Evolutionary conservation across 2,888 invertebrate genomes (phyloP).

Genomic region (Panorpa germanica): DNA sequence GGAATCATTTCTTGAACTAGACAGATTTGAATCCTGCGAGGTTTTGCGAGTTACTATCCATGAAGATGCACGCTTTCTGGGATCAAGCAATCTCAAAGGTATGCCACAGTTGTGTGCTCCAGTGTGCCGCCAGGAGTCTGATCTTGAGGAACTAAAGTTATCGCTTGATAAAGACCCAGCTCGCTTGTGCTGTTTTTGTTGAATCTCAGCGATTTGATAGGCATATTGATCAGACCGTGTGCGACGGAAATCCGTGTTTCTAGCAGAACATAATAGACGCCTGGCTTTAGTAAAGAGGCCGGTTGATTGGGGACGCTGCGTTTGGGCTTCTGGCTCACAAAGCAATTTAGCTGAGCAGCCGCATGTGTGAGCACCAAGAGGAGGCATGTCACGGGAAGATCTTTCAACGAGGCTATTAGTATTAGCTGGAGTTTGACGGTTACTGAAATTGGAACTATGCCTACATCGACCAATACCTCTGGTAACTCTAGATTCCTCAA

Average conservation of each 20-base stretch:
- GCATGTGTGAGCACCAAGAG: conserved; percentile 37
- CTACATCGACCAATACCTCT: conserved; percentile 71
- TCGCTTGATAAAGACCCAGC: conserved; percentile 73
- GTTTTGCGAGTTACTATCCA: conserved; percentile 86
- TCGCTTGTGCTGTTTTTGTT: conserved; percentile 54
- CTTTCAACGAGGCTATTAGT: conserved; percentile 69
- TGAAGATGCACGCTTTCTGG: conserved; percentile 64
- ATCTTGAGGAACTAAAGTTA: conserved; percentile 74
- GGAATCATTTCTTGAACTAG: conserved; percentile 79
- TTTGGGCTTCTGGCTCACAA: conserved; percentile 16
- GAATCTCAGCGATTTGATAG: conserved; percentile 56
- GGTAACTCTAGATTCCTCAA: conserved; percentile 84
- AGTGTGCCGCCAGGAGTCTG: conserved; percentile 69
- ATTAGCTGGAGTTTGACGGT: conserved; percentile 71
- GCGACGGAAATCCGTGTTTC: conserved; percentile 19
- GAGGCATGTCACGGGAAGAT: conserved; percentile 53
- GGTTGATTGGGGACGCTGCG: conserved; percentile 15
- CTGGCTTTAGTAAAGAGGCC: conserved; percentile 19
- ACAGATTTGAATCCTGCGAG: conserved; percentile 80
- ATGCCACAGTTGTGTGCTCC: conserved; percentile 56
- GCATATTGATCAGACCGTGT: conserved; percentile 45
- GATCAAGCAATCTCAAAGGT: conserved; percentile 50
- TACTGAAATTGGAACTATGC: conserved; percentile 74
- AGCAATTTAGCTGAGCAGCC: conserved; percentile 32
- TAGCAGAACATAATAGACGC: conserved; percentile 20